phyloP scores from a whole-genome alignment of 2,113 vertebrate genomes.

The Parus major region DNA sequence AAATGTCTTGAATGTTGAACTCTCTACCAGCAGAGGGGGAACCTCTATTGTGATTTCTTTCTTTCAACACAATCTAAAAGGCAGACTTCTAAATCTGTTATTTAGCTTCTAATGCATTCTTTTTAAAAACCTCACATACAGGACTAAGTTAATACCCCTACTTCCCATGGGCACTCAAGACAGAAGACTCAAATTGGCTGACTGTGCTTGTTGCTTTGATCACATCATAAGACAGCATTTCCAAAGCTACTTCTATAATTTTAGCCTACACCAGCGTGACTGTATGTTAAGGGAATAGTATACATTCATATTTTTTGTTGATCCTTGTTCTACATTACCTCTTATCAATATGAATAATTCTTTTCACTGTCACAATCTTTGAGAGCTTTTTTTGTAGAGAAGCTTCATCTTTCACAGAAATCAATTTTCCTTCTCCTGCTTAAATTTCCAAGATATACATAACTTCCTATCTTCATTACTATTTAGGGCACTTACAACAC shows the following conservation, averaged over 20 bases:
- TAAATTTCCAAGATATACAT: neutral
- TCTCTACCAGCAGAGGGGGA: slow-evolving; percentile 4
- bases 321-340: neutral
- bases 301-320: neutral
- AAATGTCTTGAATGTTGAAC: neutral
- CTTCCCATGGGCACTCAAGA: neutral
- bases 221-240: neutral
- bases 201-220: neutral
- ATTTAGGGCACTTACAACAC: neutral
- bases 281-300: neutral
- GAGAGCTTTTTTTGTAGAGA: neutral
- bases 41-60: slow-evolving; percentile 23
- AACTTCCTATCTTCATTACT: neutral
- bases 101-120: neutral
- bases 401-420: neutral
- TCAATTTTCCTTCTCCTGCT: neutral
- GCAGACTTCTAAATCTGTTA: neutral
- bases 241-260: neutral
- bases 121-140: neutral
- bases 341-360: neutral
- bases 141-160: neutral
- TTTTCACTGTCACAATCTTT: neutral
- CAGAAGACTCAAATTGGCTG: neutral
- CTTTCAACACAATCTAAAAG: slow-evolving; percentile 3
- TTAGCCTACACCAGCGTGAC: neutral